Evolutionary conservation across 1,140 invertebrate genomes (phyloP).

Genomic region (Thaumetopoea pityocampa): DNA sequence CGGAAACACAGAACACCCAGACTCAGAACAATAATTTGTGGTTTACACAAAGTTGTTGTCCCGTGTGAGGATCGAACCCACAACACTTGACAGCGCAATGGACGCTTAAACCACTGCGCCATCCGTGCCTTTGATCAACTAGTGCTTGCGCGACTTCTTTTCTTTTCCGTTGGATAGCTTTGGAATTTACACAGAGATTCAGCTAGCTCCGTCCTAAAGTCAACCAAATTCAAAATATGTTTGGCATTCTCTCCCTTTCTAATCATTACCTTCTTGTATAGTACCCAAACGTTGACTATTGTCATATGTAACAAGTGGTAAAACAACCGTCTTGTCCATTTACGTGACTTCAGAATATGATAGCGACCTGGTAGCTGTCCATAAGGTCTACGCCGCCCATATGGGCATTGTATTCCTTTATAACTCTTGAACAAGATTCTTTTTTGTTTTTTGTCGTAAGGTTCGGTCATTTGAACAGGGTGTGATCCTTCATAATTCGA

Average conservation of each 20-base stretch:
- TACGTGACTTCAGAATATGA: background rate
- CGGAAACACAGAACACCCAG: no score
- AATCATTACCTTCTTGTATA: background rate
- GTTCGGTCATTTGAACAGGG: background rate
- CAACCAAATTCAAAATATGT: background rate
- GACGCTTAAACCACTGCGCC: no score
- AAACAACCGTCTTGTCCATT: background rate
- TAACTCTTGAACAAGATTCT: conserved; percentile 1
- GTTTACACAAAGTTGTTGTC: no score
- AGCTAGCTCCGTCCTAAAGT: background rate
- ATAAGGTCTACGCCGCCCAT: conserved; percentile 1
- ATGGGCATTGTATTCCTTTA: background rate
- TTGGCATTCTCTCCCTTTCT: background rate
- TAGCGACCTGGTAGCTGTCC: background rate
- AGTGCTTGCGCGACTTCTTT: background rate
- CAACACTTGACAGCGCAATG: no score
- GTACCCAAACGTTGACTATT: background rate
- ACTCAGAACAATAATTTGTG: no score
- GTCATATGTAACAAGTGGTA: background rate
- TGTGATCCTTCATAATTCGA: background rate
- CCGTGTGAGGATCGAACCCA: no score
- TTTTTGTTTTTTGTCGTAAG: conserved; percentile 1
- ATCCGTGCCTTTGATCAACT: no score
- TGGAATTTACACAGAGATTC: background rate
- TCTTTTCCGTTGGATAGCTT: background rate